Conservation (phyloP, 2,888 invertebrate species). For the Cephus spinipes region DNA sequence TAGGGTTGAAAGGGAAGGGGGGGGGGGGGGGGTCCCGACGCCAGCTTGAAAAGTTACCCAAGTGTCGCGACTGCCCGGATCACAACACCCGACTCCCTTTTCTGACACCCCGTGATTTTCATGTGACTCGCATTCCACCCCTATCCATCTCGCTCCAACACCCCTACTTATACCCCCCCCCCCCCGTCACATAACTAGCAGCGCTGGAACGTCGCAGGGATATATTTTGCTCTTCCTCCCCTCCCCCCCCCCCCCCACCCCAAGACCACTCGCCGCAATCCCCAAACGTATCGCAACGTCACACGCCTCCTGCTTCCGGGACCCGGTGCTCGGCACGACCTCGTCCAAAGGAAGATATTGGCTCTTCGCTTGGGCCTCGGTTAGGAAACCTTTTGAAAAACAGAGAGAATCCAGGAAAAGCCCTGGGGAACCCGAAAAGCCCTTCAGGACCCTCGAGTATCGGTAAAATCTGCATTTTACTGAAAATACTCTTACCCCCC, state of each 20-base stretch:
- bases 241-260: not conserved
- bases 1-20: not conserved
- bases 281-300: slow-evolving; percentile 5
- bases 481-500: not conserved
- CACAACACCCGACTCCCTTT: not conserved
- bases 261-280: not conserved
- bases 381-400: not conserved
- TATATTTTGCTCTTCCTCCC: not conserved
- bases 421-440: not conserved
- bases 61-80: not conserved
- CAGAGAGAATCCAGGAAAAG: not conserved
- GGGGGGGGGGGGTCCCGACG: not conserved
- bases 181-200: not conserved
- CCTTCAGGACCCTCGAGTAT: not conserved
- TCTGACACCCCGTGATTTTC: not conserved
- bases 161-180: not conserved
- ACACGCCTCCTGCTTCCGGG: not conserved
- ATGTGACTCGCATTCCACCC: not conserved
- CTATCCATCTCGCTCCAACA: not conserved
- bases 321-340: slow-evolving; percentile 33
- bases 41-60: slow-evolving; percentile 5
- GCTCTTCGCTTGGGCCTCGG: slow-evolving; percentile 19
- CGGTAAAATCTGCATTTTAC: not conserved
- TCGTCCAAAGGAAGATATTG: slow-evolving; percentile 45
- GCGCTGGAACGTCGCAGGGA: not conserved